Percentiles rank a stretch among this genome's conserved stretches.
phyloP scores from a whole-genome alignment of 2,113 vertebrate species.

The Meriones unguiculatus region DNA sequence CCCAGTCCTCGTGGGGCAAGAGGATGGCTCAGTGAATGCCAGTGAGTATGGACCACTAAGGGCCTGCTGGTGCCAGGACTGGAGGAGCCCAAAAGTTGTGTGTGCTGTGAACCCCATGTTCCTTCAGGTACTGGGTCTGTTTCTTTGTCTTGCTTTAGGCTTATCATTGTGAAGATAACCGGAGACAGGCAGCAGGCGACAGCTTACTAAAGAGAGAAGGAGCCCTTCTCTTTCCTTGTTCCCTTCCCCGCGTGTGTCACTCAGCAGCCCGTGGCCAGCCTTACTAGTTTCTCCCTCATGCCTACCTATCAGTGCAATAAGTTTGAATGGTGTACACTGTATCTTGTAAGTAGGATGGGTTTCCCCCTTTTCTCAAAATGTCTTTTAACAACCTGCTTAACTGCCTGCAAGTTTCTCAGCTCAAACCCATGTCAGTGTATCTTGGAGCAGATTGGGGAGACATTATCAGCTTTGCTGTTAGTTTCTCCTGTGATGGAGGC shows the following conservation, averaged over 20 bases:
- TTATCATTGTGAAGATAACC: neutral
- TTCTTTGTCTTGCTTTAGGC: constrained; percentile 51
- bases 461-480: neutral
- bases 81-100: neutral
- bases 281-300: constrained; percentile 7
- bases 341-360: constrained; percentile 6
- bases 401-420: constrained; percentile 25
- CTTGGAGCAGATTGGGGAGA: neutral
- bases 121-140: neutral
- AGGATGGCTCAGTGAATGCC: neutral
- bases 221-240: constrained; percentile 45
- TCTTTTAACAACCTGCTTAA: constrained; percentile 12
- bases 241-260: constrained; percentile 64
- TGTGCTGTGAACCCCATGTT: neutral
- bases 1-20: neutral
- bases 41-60: neutral
- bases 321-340: constrained; percentile 35
- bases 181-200: constrained; percentile 79
- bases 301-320: constrained; percentile 19
- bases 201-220: constrained; percentile 51
- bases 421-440: neutral
- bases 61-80: neutral
- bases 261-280: constrained; percentile 21
- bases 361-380: too few relatives aligned
- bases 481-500: neutral